Conservation (phyloP, 2,797 vertebrate genomes). For the Hoplostethus atlanticus region DNA sequence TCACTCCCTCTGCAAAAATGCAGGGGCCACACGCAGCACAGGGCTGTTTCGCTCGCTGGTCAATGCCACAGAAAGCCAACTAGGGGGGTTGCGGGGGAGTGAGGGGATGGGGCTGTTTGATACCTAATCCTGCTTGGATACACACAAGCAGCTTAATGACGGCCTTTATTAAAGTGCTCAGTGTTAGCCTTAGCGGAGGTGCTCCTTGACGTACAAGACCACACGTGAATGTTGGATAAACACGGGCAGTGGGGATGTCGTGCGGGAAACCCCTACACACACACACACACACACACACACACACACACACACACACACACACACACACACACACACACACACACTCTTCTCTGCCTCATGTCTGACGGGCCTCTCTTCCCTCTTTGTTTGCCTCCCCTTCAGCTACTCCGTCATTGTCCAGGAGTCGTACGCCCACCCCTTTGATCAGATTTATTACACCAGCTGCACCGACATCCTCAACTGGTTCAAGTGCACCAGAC, state of each 20-base stretch:
- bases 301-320: neutral
- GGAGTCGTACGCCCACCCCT: constrained; percentile 95
- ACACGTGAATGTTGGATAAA: constrained; percentile 26
- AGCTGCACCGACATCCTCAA: constrained; percentile 96
- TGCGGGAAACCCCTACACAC: neutral
- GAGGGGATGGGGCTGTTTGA: neutral
- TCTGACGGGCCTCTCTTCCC: constrained; percentile 7
- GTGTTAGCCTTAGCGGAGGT: constrained; percentile 7
- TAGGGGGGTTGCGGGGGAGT: neutral
- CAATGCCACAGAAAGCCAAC: neutral
- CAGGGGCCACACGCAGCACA: constrained; percentile 33
- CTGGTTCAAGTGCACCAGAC: constrained; percentile 98
- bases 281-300: neutral
- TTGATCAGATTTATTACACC: constrained; percentile 96
- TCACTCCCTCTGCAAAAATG: neutral
- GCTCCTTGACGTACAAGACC: constrained; percentile 41
- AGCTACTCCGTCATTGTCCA: constrained; percentile 96
- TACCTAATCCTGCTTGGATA: constrained; percentile 41
- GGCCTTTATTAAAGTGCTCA: constrained; percentile 30
- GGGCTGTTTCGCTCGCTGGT: constrained; percentile 10
- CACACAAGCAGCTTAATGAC: constrained; percentile 27
- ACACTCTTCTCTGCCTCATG: neutral
- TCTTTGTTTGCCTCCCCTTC: constrained; percentile 50
- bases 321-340: neutral
- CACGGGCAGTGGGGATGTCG: constrained; percentile 1